Base-by-base conservation (phyloP, 2,888 invertebrate genomes). In the Sturmia bella region DNA sequence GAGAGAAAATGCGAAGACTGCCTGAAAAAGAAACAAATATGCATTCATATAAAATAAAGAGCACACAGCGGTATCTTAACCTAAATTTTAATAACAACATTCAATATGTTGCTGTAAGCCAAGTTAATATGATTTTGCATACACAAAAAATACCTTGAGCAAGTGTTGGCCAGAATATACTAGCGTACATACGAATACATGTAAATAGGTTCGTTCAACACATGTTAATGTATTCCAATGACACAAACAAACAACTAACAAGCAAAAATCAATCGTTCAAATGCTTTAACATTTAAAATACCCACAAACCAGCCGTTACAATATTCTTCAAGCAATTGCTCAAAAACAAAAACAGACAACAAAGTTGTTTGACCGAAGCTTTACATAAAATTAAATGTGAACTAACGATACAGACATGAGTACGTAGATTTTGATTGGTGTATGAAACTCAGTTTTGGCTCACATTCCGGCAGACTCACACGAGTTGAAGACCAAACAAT, bases 51-150 rank as follows among this genome's bases (percentile, higher is more conserved):
- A 54, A 61, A 63, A 52, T 12, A 64, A 82, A 56, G 39, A 63
- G 68, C 78, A 82, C 61, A 63, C 56, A 82, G 63, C 76, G 81
- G 73, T 69, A 82, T 73, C 57, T 69, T 82, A 78, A 78, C 73
- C 81, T 41, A 78, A 73, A 78, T 77, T 32, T 57, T 57, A 57
- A 72, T 41, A 17, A 57, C 64, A 64, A 64, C 56, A 43, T 15
- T 48, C 45, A 64, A 64, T 43, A 63, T 15, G 21, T 17, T 43
- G 52, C 45, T 32, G 56, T 56, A 21, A 56, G 45, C 32, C 59
- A 72, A 43, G 48, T 48, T 61, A 61, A 52, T 43, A 43, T 43
- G 27, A 43, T 72, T 52, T 43, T 52, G 45, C 19, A 69, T 69
- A 45, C 27, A 27, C 19, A 48, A 2, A 5, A 56, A 19, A 17